These are phyloP conservation scores for Ctenodactylus gundi DNA, from an alignment of 2,113 vertebrate genomes.

Conservation along the genomic window DNA sequence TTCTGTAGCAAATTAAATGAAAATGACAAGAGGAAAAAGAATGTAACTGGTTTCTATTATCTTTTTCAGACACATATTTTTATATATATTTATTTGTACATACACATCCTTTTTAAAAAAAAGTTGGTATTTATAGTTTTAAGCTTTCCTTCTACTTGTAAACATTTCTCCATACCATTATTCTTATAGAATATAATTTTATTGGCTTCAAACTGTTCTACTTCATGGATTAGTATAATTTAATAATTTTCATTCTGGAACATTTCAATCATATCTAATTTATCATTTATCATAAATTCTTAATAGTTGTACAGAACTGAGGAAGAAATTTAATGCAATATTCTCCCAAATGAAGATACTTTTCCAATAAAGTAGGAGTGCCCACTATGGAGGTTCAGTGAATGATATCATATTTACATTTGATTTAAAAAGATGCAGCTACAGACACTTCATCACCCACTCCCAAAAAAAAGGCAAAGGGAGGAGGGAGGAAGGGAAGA, in stretches of 20 bases:
- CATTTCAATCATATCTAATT: background rate
- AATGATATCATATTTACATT: background rate
- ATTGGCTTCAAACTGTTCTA: background rate
- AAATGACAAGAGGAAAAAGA: background rate
- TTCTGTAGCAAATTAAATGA: background rate
- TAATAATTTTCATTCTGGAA: background rate
- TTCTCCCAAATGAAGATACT: background rate
- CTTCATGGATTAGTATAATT: background rate
- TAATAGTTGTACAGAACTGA: background rate
- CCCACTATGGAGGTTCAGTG: background rate
- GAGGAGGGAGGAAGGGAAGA: background rate
- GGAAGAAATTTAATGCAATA: background rate
- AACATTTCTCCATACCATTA: background rate
- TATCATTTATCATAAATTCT: background rate
- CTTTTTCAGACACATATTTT: background rate
- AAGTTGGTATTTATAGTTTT: background rate
- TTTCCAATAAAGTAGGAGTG: background rate
- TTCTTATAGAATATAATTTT: background rate
- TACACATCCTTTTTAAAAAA: background rate
- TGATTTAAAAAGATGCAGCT: background rate
- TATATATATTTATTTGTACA: rapidly evolving
- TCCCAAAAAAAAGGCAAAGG: background rate
- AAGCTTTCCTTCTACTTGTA: background rate
- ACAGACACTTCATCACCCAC: background rate
- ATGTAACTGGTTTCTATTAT: background rate